Evolutionary conservation across 1,140 invertebrate species (phyloP).

Genomic region (Drosophila sechellia): DNA sequence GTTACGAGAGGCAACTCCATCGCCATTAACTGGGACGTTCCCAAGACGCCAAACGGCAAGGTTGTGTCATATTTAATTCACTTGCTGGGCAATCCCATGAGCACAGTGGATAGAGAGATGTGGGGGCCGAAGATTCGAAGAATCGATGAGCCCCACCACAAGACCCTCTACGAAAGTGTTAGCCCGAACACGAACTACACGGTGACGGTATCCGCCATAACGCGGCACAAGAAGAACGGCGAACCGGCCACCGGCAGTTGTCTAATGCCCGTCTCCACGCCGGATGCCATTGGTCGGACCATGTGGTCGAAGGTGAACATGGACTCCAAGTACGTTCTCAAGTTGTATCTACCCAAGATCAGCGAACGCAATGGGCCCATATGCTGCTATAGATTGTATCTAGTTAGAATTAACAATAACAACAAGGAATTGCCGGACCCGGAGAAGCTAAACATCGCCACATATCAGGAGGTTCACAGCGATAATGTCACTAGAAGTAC

Average conservation of each 20-base stretch:
- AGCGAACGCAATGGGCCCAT: constrained; percentile 94
- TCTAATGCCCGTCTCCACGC: constrained; percentile 89
- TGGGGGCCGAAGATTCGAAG: constrained; percentile 87
- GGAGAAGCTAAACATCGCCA: constrained; percentile 88
- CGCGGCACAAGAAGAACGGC: constrained; percentile 89
- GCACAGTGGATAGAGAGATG: constrained; percentile 85
- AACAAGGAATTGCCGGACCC: constrained; percentile 89
- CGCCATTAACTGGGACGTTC: constrained; percentile 89
- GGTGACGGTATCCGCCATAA: constrained; percentile 89
- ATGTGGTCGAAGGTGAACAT: constrained; percentile 90
- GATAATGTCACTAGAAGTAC: constrained; percentile 85
- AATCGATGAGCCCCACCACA: constrained; percentile 85
- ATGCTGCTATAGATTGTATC: constrained; percentile 92
- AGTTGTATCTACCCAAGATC: constrained; percentile 89
- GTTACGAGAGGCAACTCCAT: constrained; percentile 88
- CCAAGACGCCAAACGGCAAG: constrained; percentile 89
- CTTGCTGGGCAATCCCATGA: constrained; percentile 87
- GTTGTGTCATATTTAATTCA: constrained; percentile 87
- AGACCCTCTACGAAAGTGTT: constrained; percentile 84
- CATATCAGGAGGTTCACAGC: constrained; percentile 90
- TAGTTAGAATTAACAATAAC: constrained; percentile 89
- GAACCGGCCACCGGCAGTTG: constrained; percentile 86
- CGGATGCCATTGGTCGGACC: constrained; percentile 87
- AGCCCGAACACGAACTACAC: constrained; percentile 93
- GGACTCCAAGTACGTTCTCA: constrained; percentile 89